Percentiles rank a stretch among this genome's conserved stretches.
phyloP scores from a whole-genome alignment of 2,888 invertebrate genomes.

The Drosophila acutilabella region DNA sequence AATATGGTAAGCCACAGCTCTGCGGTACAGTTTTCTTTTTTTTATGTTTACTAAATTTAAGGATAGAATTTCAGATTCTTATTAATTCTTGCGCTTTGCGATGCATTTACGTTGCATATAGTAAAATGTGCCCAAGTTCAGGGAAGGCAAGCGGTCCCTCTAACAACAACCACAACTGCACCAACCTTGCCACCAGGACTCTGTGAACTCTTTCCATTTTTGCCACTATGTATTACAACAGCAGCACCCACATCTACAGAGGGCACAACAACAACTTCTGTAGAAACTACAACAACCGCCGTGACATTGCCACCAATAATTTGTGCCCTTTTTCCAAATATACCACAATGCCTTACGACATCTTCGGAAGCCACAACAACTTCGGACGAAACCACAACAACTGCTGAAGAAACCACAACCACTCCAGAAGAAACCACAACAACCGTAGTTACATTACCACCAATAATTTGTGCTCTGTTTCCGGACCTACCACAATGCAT shows the following conservation, averaged over 20 bases:
- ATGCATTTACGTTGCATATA: neutral
- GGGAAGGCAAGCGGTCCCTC: neutral
- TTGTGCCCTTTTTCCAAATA: too few relatives aligned
- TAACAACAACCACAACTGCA: neutral
- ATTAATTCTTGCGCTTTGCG: neutral
- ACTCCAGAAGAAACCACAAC: neutral
- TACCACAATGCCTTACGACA: neutral
- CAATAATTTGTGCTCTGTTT: too few relatives aligned
- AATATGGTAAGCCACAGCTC: constrained; percentile 9
- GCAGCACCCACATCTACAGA: neutral
- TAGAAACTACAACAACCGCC: too few relatives aligned
- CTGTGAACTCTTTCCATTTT: neutral
- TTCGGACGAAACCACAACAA: neutral
- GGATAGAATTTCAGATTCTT: constrained; percentile 1
- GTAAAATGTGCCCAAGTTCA: neutral
- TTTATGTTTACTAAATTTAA: neutral
- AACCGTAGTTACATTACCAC: too few relatives aligned
- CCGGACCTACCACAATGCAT: too few relatives aligned
- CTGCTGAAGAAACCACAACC: neutral
- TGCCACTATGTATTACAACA: neutral
- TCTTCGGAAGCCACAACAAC: neutral
- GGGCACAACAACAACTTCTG: neutral
- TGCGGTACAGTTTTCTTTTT: neutral
- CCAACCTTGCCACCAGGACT: neutral
- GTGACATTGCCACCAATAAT: too few relatives aligned